Conservation (phyloP, 1,140 invertebrate genomes). For the Micrasema longulum region DNA sequence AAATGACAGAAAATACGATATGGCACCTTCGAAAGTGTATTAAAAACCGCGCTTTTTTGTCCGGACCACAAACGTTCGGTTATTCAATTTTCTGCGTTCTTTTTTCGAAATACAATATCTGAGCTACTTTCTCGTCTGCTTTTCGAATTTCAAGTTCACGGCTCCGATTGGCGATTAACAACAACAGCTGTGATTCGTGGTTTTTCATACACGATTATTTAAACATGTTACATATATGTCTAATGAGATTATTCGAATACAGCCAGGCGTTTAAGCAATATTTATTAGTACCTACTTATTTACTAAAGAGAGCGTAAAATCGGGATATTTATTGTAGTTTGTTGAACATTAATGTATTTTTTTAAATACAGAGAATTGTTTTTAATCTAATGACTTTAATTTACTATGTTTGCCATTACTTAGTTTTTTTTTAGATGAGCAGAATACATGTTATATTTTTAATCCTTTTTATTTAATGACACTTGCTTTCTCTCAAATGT, state of each 20-base stretch:
- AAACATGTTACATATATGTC: too few species aligned
- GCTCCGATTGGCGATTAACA: neutral
- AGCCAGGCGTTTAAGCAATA: too few species aligned
- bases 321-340: too few species aligned
- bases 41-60: slow-evolving; percentile 3
- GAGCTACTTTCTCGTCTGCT: slow-evolving; percentile 30
- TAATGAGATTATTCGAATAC: too few species aligned
- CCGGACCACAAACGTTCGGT: slow-evolving; percentile 8
- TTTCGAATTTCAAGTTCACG: slow-evolving; percentile 34
- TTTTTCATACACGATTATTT: neutral
- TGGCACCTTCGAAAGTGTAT: slow-evolving; percentile 10
- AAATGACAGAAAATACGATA: neutral
- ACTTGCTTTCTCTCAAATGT: too few species aligned
- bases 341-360: too few species aligned
- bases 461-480: too few species aligned
- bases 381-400: too few species aligned
- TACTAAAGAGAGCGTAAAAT: neutral
- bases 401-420: too few species aligned
- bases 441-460: too few species aligned
- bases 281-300: neutral
- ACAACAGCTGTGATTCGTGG: neutral
- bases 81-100: neutral
- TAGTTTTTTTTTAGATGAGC: too few species aligned
- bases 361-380: too few species aligned
- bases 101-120: slow-evolving; percentile 23